phyloP scores from a whole-genome alignment of 1,140 invertebrate species.

The Harlomillsia oculata region DNA sequence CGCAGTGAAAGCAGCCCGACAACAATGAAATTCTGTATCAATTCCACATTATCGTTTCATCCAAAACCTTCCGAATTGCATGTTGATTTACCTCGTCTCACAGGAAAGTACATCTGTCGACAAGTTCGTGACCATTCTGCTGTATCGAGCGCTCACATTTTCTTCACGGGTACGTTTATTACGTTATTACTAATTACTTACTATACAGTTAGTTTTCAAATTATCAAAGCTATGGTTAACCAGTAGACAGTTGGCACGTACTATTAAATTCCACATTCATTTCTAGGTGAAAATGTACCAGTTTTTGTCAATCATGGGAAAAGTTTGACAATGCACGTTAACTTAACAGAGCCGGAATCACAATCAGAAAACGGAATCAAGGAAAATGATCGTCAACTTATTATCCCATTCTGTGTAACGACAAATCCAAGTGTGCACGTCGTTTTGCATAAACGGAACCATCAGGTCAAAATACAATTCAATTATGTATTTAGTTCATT shows the following conservation, averaged over 20 bases:
- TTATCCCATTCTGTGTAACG: constrained; percentile 3
- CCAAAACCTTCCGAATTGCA: neutral
- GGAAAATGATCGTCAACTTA: neutral
- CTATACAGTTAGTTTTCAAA: neutral
- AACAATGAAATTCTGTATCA: neutral
- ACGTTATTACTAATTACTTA: neutral
- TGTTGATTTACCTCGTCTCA: constrained; percentile 9
- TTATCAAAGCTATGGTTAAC: too few species aligned
- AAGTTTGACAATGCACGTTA: neutral
- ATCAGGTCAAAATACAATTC: neutral
- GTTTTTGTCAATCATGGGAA: constrained; percentile 14
- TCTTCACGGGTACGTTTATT: constrained; percentile 7
- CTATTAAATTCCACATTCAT: neutral
- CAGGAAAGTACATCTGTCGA: constrained; percentile 17
- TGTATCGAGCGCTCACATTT: constrained; percentile 5
- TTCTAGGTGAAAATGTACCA: constrained; percentile 9
- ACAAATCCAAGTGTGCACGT: neutral
- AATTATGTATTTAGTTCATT: neutral
- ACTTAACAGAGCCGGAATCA: too few species aligned
- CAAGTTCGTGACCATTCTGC: constrained; percentile 8
- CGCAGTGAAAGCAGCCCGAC: neutral
- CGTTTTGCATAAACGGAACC: constrained; percentile 1
- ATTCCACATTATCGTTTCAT: neutral
- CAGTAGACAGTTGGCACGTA: too few species aligned
- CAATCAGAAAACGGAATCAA: too few species aligned